A percentile compares a stretch with the other conserved stretches of the same genome.
Conservation (phyloP, 2,113 vertebrate genomes). For the Gadus chalcogrammus region DNA sequence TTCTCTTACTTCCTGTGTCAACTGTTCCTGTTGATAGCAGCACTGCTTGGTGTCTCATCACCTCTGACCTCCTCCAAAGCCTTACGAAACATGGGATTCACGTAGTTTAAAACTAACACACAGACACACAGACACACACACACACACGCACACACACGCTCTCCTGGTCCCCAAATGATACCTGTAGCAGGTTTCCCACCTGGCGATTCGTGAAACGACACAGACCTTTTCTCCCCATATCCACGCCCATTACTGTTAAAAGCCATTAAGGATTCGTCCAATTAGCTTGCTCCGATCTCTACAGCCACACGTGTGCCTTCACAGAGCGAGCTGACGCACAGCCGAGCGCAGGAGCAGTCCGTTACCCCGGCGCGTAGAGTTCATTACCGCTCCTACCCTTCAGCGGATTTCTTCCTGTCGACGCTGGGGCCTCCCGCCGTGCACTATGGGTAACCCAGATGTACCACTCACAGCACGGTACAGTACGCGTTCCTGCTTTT, state of each 20-base stretch:
- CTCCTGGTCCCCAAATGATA: constrained; percentile 46
- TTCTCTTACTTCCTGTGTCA: background rate
- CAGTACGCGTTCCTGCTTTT: too few relatives aligned
- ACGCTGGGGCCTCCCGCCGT: too few relatives aligned
- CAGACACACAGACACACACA: too few relatives aligned
- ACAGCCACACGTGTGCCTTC: background rate
- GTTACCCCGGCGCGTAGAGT: too few relatives aligned
- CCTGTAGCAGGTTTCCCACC: constrained; percentile 23
- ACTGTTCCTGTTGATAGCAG: constrained; percentile 25
- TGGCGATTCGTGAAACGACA: background rate
- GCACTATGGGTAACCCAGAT: too few relatives aligned
- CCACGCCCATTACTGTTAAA: background rate
- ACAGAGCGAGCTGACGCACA: too few relatives aligned
- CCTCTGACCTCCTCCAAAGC: constrained; percentile 22
- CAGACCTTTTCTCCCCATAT: too few relatives aligned
- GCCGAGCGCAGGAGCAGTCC: too few relatives aligned
- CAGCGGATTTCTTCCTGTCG: too few relatives aligned
- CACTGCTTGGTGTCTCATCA: constrained; percentile 49
- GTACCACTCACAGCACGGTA: too few relatives aligned
- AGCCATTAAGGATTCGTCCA: background rate
- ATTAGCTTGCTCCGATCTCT: background rate
- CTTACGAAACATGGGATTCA: constrained; percentile 6
- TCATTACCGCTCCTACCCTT: too few relatives aligned
- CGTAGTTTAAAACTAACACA: too few relatives aligned
- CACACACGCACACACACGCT: background rate